A percentile compares a stretch with the other conserved stretches of the same genome.
phyloP scores from a whole-genome alignment of 2,888 invertebrate species.

The Drosophila kambysellisi region DNA sequence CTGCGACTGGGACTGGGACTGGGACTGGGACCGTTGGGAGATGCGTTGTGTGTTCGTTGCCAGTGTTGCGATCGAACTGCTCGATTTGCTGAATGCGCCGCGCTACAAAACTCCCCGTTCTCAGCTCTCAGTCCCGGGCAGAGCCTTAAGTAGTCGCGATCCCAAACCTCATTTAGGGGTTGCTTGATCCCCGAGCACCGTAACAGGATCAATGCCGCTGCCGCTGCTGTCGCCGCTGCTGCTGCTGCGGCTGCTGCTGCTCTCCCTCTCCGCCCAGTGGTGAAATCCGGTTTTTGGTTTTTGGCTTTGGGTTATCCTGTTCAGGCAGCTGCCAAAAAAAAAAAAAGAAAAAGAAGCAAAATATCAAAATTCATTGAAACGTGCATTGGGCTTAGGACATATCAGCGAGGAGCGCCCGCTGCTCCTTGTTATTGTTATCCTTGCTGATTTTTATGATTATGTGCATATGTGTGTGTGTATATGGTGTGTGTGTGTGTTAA shows the following conservation, averaged over 20 bases:
- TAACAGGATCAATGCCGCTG: slow-evolving; percentile 55
- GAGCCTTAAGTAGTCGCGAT: slow-evolving; percentile 76
- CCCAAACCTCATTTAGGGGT: slow-evolving; percentile 67
- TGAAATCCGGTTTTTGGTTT: slow-evolving; percentile 61
- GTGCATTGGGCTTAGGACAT: slow-evolving; percentile 64
- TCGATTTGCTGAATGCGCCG: slow-evolving; percentile 54
- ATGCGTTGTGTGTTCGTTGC: slow-evolving; percentile 59
- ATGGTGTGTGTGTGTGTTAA: slow-evolving; percentile 26
- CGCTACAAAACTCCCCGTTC: slow-evolving; percentile 68
- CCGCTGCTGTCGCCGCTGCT: neutral
- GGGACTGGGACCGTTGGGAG: neutral
- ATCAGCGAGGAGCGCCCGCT: slow-evolving; percentile 54
- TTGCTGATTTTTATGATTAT: slow-evolving; percentile 71
- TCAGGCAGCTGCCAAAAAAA: slow-evolving; percentile 66
- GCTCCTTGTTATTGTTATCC: slow-evolving; percentile 74
- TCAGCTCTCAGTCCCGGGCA: slow-evolving; percentile 44
- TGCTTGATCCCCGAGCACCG: slow-evolving; percentile 55
- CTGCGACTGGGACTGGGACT: neutral
- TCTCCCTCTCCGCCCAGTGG: slow-evolving; percentile 34
- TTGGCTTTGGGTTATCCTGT: slow-evolving; percentile 61
- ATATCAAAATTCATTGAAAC: slow-evolving; percentile 60
- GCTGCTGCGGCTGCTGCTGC: neutral
- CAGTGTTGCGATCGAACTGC: slow-evolving; percentile 78
- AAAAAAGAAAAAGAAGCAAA: slow-evolving; percentile 7
- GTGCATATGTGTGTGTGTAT: slow-evolving; percentile 14